Percentiles rank a stretch among this genome's conserved stretches.
These are phyloP conservation scores for Ecliptopera silaceata DNA, from an alignment of 2,888 invertebrate species.

Conservation along the genomic window DNA sequence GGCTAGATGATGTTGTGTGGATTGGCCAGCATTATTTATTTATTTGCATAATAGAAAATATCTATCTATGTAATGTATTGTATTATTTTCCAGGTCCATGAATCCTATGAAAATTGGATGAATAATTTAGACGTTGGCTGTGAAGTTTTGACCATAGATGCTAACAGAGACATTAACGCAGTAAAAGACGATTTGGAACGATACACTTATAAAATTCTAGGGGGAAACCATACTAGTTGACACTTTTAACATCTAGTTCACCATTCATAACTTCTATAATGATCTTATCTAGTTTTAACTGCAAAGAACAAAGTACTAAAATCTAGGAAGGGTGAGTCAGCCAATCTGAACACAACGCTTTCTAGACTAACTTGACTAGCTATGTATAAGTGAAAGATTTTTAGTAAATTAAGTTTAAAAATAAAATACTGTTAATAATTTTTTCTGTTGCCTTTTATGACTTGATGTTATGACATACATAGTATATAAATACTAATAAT, in stretches of 20 bases:
- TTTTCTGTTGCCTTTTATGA: constrained; percentile 10
- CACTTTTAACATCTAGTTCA: too few relatives aligned
- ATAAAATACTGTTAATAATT: constrained; percentile 6
- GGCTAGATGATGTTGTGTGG: too few relatives aligned
- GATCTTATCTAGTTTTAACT: too few relatives aligned
- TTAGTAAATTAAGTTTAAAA: constrained; percentile 3
- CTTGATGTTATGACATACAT: neutral
- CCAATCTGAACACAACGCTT: too few relatives aligned
- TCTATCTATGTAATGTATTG: too few relatives aligned
- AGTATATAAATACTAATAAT: constrained; percentile 1
- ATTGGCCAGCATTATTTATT: too few relatives aligned
- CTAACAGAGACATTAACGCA: constrained; percentile 56
- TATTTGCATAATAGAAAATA: too few relatives aligned
- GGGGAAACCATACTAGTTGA: constrained; percentile 76
- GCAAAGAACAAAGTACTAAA: too few relatives aligned
- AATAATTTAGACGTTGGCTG: constrained; percentile 66
- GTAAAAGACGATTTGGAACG: constrained; percentile 70
- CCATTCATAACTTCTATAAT: too few relatives aligned
- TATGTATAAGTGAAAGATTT: constrained; percentile 9
- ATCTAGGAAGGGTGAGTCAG: too few relatives aligned
- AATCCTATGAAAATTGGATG: constrained; percentile 74
- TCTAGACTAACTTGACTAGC: too few relatives aligned
- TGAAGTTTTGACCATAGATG: constrained; percentile 75
- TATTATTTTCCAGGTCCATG: constrained; percentile 63
- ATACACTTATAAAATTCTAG: constrained; percentile 72